Percentiles rank a stretch among this genome's conserved stretches.
Evolutionary conservation across 2,888 invertebrate species (phyloP).

Genomic region (Scaptomyza flava): DNA sequence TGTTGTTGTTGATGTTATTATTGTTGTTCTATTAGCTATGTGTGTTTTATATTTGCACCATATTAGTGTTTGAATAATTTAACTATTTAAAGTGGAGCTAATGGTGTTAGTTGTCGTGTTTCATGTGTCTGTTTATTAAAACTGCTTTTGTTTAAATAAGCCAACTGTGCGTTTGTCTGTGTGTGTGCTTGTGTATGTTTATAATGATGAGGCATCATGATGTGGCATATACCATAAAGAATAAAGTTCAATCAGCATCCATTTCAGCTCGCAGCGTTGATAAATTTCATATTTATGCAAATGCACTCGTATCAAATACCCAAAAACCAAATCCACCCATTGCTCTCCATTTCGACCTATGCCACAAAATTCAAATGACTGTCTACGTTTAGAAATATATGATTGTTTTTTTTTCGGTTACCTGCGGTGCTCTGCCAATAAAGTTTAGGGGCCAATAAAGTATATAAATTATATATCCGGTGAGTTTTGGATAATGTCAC

Average conservation of each 20-base stretch:
- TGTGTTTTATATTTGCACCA: conserved; percentile 59
- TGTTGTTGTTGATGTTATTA: conserved; percentile 36
- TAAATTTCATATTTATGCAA: conserved; percentile 79
- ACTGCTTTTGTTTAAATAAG: conserved; percentile 71
- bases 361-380: conserved; percentile 48
- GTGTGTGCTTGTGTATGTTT: conserved; percentile 19
- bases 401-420: conserved; percentile 49
- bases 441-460: conserved; percentile 53
- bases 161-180: conserved; percentile 6
- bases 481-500: conserved; percentile 55
- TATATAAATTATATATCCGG: conserved; percentile 74
- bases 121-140: conserved; percentile 78
- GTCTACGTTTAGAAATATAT: conserved; percentile 62
- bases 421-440: conserved; percentile 52
- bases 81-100: conserved; percentile 80
- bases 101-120: conserved; percentile 81
- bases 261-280: conserved; percentile 66
- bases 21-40: conserved; percentile 30
- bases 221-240: conserved; percentile 49
- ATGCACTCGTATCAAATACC: conserved; percentile 60
- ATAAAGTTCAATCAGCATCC: conserved; percentile 78
- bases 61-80: conserved; percentile 77
- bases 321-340: conserved; percentile 42
- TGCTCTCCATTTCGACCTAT: conserved; percentile 23
- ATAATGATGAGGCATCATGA: conserved; percentile 55